Evolutionary conservation across 2,797 vertebrate species (phyloP).

Genomic region (Lithobates sylvaticus): DNA sequence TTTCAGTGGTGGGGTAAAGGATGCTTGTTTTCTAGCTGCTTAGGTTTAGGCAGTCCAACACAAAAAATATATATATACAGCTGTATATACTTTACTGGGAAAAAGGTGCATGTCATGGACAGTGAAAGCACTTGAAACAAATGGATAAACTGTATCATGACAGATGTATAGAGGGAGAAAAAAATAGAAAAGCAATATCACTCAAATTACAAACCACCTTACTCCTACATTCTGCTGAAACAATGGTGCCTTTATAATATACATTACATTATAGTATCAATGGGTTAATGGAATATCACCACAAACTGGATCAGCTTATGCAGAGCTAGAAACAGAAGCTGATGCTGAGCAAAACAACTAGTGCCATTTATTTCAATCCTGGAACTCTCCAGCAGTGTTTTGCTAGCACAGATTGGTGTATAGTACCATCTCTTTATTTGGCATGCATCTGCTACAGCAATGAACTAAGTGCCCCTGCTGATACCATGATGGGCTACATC

Average conservation of each 20-base stretch:
- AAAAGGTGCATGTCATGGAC: too few species aligned
- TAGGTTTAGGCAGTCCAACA: too few species aligned
- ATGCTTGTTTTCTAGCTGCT: too few species aligned
- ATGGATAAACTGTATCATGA: too few species aligned
- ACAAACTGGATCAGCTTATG: not conserved
- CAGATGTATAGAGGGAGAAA: too few species aligned
- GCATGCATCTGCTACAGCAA: constrained; percentile 57
- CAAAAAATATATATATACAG: too few species aligned
- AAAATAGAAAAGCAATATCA: too few species aligned
- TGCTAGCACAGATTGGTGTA: constrained; percentile 42
- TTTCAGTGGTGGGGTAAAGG: too few species aligned
- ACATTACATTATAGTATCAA: not conserved
- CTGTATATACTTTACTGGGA: too few species aligned
- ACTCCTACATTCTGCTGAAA: not conserved
- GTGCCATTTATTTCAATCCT: constrained; percentile 27
- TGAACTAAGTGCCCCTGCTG: constrained; percentile 56
- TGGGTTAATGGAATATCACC: not conserved
- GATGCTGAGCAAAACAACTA: constrained; percentile 35
- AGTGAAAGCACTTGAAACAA: too few species aligned
- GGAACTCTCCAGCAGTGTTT: constrained; percentile 40
- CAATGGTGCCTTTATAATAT: not conserved
- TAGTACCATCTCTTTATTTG: constrained; percentile 49
- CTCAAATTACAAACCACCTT: not conserved
- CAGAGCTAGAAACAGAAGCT: constrained; percentile 18
- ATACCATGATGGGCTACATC: constrained; percentile 46